Base-by-base conservation (phyloP, 2,113 vertebrate genomes). In the Heteronetta atricapilla region DNA sequence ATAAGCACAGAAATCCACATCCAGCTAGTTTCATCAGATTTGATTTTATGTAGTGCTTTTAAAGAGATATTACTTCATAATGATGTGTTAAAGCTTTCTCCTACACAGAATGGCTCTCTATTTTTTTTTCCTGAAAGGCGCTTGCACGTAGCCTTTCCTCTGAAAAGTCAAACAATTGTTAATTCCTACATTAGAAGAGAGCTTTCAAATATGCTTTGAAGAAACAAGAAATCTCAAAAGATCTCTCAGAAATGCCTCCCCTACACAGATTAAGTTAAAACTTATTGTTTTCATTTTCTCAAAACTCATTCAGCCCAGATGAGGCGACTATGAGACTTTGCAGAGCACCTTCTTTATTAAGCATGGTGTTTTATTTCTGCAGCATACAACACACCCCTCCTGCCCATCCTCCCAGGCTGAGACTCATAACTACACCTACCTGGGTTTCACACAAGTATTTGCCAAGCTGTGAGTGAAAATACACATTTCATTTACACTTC, bases 21-120 rank as follows among this genome's bases (percentile, higher is more conserved):
- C 58, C 1, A 0, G 18, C 4, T 10, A 29, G 14, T 68, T 85
- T 80, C 50, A 19, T 68, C 60, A 67, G 0, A 31, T 0, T 23
- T 59, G 55, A 50, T 68, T 70, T 33, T 6, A 40, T 33, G 42
- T 13, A 19, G 26, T 2, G 25, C 58, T 53, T 86, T 42, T 11
- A 42, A 56, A 56, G 56, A 56, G 52, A 20, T 4, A 1, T 55
- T 59, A 77, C 63, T 67, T 78, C 76, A 40, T 60, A 48, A 68
- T 9, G 67, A 42, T 25, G 14, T 0, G 3, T 52, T 38, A 16
- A 36, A 84, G 68, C 31, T 36, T 36, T 42, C 76, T 56, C 89
- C 89, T 62, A 34, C 6, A 2, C 48, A 11, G 56, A 28, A 31
- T 33, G 69, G 77, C 63, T 83, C 64, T 82, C 75, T 75, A 34